Evolutionary conservation across 2,113 vertebrate species (phyloP).

Genomic region (Cnemophilus loriae): DNA sequence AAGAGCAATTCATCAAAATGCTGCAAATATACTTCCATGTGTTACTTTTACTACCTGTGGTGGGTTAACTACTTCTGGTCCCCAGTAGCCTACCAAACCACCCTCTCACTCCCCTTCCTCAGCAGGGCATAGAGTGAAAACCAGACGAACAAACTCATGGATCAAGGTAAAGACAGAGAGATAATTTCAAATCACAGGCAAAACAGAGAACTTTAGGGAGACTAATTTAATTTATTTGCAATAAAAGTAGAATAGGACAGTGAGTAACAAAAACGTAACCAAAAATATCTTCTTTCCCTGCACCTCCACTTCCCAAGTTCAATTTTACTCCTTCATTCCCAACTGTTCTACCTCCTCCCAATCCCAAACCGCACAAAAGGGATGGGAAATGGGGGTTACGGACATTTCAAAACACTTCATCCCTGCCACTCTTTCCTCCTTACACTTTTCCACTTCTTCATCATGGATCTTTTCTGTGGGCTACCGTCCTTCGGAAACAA

Average conservation of each 20-base stretch:
- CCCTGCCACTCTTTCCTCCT: background rate
- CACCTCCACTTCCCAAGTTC: background rate
- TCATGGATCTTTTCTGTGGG: background rate
- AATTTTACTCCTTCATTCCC: background rate
- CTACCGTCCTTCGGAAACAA: background rate
- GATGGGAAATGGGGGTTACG: background rate
- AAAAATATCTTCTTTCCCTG: background rate
- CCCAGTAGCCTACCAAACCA: background rate
- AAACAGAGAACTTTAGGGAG: background rate
- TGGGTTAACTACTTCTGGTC: background rate
- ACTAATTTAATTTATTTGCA: background rate
- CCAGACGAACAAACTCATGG: background rate
- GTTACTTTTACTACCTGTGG: background rate
- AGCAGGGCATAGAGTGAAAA: background rate
- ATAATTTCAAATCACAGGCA: background rate
- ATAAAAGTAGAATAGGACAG: background rate
- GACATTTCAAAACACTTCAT: background rate
- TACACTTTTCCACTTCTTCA: background rate
- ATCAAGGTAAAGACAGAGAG: fast-evolving
- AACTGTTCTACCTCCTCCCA: background rate
- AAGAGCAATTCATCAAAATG: background rate
- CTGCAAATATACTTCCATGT: background rate
- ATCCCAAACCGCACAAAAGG: background rate
- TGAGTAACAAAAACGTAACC: background rate
- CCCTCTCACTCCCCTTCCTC: background rate